These are phyloP conservation scores for Hiodon alosoides DNA, from an alignment of 2,113 vertebrate genomes.

Conservation along the genomic window DNA sequence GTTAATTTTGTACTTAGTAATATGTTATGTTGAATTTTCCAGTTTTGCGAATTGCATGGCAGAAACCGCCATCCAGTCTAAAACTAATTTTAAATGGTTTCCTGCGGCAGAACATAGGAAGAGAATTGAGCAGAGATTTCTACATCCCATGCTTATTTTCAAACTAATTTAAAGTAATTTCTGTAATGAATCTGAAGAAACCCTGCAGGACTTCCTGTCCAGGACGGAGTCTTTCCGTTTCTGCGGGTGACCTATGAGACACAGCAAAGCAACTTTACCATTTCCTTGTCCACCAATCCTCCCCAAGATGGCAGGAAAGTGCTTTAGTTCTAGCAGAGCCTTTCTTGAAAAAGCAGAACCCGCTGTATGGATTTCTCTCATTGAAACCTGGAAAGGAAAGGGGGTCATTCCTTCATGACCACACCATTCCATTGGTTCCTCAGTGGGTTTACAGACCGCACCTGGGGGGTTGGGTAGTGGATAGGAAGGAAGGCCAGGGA, in stretches of 20 bases:
- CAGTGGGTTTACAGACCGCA: slow-evolving; percentile 28
- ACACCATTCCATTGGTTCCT: slow-evolving; percentile 48
- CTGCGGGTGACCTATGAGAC: no score
- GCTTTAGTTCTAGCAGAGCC: no score
- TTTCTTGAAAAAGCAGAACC: no score
- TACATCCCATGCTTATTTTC: not conserved
- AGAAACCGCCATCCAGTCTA: slow-evolving; percentile 44
- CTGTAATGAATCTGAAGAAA: not conserved
- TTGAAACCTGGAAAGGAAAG: slow-evolving; percentile 58
- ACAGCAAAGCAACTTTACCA: no score
- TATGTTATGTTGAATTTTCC: slow-evolving; percentile 36
- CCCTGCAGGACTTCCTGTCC: no score
- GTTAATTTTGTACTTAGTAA: slow-evolving; percentile 19
- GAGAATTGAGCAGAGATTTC: slow-evolving; percentile 29
- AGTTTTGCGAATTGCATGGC: slow-evolving; percentile 42
- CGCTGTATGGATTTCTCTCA: slow-evolving; percentile 54
- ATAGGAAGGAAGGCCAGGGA: no score
- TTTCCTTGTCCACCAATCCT: no score
- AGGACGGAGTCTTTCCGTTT: no score
- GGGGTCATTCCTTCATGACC: slow-evolving; percentile 56
- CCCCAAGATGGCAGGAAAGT: no score
- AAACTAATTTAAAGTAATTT: not conserved
- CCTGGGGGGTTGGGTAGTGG: slow-evolving; percentile 1
- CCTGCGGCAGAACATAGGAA: slow-evolving; percentile 27
- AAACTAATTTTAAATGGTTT: slow-evolving; percentile 36